These are phyloP conservation scores for Cryptoblepharus egeriae DNA, from an alignment of 2,797 vertebrate species.

Conservation along the genomic window DNA sequence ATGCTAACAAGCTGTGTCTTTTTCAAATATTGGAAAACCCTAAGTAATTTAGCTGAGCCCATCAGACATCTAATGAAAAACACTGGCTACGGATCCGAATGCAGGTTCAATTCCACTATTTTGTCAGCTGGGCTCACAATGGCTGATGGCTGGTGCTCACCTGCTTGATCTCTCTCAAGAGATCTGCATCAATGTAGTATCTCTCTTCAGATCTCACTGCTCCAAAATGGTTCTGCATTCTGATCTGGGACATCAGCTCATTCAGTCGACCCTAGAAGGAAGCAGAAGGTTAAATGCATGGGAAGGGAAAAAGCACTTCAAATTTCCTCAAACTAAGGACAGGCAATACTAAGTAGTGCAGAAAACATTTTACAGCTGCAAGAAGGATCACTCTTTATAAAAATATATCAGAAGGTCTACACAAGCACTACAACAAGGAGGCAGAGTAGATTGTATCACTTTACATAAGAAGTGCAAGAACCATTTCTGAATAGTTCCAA, in stretches of 20 bases:
- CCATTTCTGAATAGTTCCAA: neutral
- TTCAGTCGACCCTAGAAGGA: slow-evolving; percentile 91
- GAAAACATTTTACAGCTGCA: neutral
- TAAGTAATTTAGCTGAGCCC: neutral
- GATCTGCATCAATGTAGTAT: slow-evolving; percentile 92
- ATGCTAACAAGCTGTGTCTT: no score
- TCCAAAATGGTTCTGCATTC: slow-evolving; percentile 98
- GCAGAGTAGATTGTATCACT: neutral
- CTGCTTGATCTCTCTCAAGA: slow-evolving; percentile 95
- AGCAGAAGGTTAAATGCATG: neutral
- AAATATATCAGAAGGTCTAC: no score
- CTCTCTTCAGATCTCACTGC: slow-evolving; percentile 92
- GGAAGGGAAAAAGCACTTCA: neutral
- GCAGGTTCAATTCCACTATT: neutral
- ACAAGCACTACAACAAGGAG: neutral
- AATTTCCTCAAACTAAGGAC: neutral
- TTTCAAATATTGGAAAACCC: neutral
- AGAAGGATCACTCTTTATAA: neutral
- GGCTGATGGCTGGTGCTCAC: slow-evolving; percentile 69
- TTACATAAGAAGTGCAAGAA: neutral
- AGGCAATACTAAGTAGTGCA: neutral
- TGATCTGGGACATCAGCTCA: slow-evolving; percentile 98
- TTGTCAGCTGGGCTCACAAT: neutral
- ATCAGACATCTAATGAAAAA: neutral
- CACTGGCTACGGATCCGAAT: no score